phyloP scores from a whole-genome alignment of 1,140 invertebrate species.

The roundworm (Caenorhabditis elegans) region WBcel235 BX284605.5:11551001-11551500 shows the following conservation, averaged over 20 bases:
- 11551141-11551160: background rate
- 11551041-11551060: slow-evolving; percentile 45
- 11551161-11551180: background rate
- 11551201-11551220: slow-evolving; percentile 19
- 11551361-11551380: slow-evolving; percentile 18
- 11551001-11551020: slow-evolving; percentile 46
- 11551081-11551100: slow-evolving; percentile 11
- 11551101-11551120: background rate
- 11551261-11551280: background rate
- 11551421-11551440: background rate
- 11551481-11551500: background rate
- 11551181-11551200: background rate
- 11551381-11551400: slow-evolving; percentile 28
- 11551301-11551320: slow-evolving; percentile 35
- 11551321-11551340: slow-evolving; percentile 29
- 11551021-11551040: slow-evolving; percentile 44
- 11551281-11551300: slow-evolving; percentile 3
- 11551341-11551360: background rate
- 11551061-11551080: slow-evolving; percentile 6
- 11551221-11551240: background rate
- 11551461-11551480: background rate
- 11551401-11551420: background rate
- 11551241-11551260: background rate
- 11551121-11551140: background rate
- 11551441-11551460: background rate